Evolutionary conservation across 2,797 vertebrate species (phyloP).

Genomic region (Oryzias sinensis): DNA sequence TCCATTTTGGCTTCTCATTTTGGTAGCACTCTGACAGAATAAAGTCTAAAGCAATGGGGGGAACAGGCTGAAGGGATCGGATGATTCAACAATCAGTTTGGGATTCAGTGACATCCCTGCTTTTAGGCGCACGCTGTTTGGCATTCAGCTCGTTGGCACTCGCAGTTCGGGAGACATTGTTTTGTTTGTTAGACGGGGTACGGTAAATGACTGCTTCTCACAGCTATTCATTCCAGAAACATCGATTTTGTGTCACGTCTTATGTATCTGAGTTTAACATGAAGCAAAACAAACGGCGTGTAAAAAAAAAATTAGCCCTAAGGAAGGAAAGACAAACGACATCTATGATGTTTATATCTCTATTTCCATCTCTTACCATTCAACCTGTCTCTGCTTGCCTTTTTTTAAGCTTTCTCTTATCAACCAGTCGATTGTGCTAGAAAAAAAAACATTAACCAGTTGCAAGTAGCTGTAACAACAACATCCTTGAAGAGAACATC

Average conservation of each 20-base stretch:
- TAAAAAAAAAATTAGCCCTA: conserved; percentile 36
- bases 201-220: conserved; percentile 22
- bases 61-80: conserved; percentile 5
- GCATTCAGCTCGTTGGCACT: conserved; percentile 10
- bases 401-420: conserved; percentile 6
- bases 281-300: conserved; percentile 42
- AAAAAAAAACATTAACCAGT: conserved; percentile 40
- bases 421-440: conserved; percentile 10
- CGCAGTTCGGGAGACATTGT: neutral
- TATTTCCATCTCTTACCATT: neutral
- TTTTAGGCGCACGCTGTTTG: conserved; percentile 10
- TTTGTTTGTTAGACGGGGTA: conserved; percentile 15
- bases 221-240: conserved; percentile 35
- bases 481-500: conserved; percentile 36
- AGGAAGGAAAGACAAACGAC: conserved; percentile 46
- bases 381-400: conserved; percentile 17
- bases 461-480: conserved; percentile 19
- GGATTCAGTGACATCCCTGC: conserved; percentile 14
- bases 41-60: conserved; percentile 12
- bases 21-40: conserved; percentile 12
- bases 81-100: conserved; percentile 30
- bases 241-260: conserved; percentile 34
- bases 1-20: conserved; percentile 48
- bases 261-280: conserved; percentile 44
- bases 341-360: conserved; percentile 23